Base-by-base conservation (phyloP, 2,888 invertebrate species). In the Tuta absoluta region DNA sequence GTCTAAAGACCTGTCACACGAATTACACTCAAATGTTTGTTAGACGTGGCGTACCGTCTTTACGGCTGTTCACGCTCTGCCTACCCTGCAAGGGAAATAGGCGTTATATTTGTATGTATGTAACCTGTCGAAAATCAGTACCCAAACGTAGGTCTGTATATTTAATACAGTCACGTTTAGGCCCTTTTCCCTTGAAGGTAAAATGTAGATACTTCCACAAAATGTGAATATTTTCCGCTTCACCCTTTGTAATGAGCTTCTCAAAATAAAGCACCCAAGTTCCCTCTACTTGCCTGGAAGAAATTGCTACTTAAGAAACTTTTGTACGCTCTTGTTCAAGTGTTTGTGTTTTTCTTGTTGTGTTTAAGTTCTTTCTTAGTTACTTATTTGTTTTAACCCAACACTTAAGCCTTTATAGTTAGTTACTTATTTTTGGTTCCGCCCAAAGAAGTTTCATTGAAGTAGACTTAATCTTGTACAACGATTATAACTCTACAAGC, bases 251-350 rank as follows among this genome's bases (percentile, higher is more conserved):
- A 4, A 33, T 33, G 33, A 33, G n/a, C 17, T 17, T 45, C 45
- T 45, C 45, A 45, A 45, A 45, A 45, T 45, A n/a, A 45, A 45
- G 45, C 45, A 45, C 45, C 45, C 17, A 45, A 45, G 45, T 45
- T 45, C 17, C 45, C 45, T 45, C 17, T 45, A 45, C 45, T 45
- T 45, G 45, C n/a, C 41, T 45, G 45, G 45, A 45, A 45, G 45
- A 45, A 45, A n/a, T 45, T 45, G 45, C 45, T 45, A 45, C 45
- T 45, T 45, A 45, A 45, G 45, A 17, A 45, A 45, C 45, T 45
- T 45, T 45, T 45, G 45, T 45, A 45, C 45, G 45, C 45, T 17
- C 45, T 4, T 1, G n/a, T 45, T n/a, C 17, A 33, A 33, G n/a
- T 45, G n/a, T n/a, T n/a, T 45, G n/a, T 45, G n/a, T 45, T 45